Percentiles rank a stretch among this genome's conserved stretches.
These are phyloP conservation scores for Henricia sp. DNA, from an alignment of 53 echinoderm and acorn worm species.

Conservation along the genomic window DNA sequence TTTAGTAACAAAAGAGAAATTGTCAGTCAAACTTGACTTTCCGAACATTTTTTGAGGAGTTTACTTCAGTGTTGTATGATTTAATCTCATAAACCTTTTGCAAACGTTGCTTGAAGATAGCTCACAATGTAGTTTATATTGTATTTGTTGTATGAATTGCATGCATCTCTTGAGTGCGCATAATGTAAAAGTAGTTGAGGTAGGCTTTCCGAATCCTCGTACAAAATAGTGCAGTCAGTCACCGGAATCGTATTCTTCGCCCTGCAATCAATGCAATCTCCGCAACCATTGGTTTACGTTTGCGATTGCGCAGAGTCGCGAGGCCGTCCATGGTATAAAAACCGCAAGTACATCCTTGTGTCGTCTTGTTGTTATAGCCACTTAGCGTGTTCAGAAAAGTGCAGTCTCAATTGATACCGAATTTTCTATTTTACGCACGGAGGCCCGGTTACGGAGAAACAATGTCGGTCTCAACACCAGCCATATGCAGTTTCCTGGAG, in stretches of 20 bases:
- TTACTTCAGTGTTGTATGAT: too few relatives aligned
- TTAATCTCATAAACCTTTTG: too few relatives aligned
- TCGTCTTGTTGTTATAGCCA: background rate
- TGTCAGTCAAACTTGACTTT: too few relatives aligned
- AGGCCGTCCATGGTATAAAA: background rate
- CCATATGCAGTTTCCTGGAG: too few relatives aligned
- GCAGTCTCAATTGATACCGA: background rate
- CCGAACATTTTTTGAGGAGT: too few relatives aligned
- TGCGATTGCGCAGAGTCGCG: background rate
- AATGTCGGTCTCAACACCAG: conserved; percentile 6
- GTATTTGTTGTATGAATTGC: too few relatives aligned
- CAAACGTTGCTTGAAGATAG: too few relatives aligned
- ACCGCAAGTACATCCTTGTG: background rate
- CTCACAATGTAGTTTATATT: too few relatives aligned
- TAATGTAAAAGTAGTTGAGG: background rate
- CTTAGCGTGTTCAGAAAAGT: background rate
- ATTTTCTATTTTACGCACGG: background rate
- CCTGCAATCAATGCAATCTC: too few relatives aligned
- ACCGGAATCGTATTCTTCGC: background rate
- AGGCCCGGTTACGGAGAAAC: background rate
- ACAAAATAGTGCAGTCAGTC: background rate
- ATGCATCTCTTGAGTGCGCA: too few relatives aligned
- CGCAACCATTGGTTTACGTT: background rate
- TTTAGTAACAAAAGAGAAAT: too few relatives aligned
- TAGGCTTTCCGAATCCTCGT: background rate